A percentile compares a stretch with the other conserved stretches of the same genome.
phyloP scores from a whole-genome alignment of 2,113 vertebrate genomes.

The Hydrolagus affinis region DNA sequence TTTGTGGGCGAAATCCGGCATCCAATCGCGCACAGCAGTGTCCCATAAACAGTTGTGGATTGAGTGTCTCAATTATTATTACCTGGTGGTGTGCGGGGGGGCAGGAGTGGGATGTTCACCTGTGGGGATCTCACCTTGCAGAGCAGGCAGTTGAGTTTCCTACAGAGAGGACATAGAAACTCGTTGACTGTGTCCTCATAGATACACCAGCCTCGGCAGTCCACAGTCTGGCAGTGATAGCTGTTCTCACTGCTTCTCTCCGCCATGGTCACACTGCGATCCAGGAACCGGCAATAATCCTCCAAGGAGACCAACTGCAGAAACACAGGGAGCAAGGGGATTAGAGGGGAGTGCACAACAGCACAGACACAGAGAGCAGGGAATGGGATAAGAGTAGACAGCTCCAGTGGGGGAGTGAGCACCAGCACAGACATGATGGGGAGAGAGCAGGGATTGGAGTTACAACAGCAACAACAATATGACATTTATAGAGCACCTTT shows the following conservation, averaged over 20 bases:
- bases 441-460: too few species aligned
- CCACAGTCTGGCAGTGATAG: slow-evolving; percentile 67
- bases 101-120: neutral
- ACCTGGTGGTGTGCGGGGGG: too few species aligned
- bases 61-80: too few species aligned
- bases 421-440: too few species aligned
- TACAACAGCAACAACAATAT: too few species aligned
- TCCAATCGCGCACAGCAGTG: too few species aligned
- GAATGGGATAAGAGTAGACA: too few species aligned
- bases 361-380: too few species aligned
- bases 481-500: too few species aligned
- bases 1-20: too few species aligned
- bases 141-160: slow-evolving; percentile 67
- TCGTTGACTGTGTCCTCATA: slow-evolving; percentile 68
- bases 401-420: too few species aligned
- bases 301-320: slow-evolving; percentile 51
- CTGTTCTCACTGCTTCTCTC: slow-evolving; percentile 72
- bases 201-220: slow-evolving; percentile 70
- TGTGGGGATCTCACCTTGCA: slow-evolving; percentile 54
- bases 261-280: slow-evolving; percentile 62
- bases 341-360: neutral
- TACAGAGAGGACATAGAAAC: slow-evolving; percentile 69
- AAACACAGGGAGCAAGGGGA: neutral
- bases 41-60: too few species aligned
- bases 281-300: slow-evolving; percentile 68